Conservation (phyloP, 1,140 invertebrate genomes). For the Drosophila navojoa region DNA sequence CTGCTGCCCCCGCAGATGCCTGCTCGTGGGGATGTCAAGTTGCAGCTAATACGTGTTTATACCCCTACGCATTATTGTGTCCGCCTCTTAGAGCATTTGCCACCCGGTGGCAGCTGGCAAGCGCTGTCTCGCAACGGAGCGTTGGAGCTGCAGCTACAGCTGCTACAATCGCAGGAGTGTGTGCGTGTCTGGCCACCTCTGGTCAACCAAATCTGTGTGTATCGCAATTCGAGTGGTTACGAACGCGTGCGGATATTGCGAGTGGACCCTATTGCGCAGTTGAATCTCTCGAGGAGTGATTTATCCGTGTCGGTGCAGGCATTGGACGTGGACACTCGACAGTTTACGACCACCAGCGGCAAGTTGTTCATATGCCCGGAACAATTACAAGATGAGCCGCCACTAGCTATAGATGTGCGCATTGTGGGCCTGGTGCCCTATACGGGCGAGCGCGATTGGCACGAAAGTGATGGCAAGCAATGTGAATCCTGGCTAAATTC, state of each 20-base stretch:
- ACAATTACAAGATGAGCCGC: slow-evolving; percentile 3
- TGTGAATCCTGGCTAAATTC: slow-evolving; percentile 25
- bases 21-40: slow-evolving; percentile 36
- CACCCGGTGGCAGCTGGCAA: slow-evolving; percentile 24
- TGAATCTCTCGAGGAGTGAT: slow-evolving; percentile 24
- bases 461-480: not conserved
- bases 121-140: rapidly evolving
- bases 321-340: slow-evolving; percentile 52
- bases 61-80: slow-evolving; percentile 56
- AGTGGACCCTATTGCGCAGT: slow-evolving; percentile 37
- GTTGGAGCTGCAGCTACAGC: slow-evolving; percentile 29
- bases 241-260: slow-evolving; percentile 55
- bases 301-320: slow-evolving; percentile 46
- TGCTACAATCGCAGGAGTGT: slow-evolving; percentile 3
- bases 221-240: not conserved
- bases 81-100: slow-evolving; percentile 45
- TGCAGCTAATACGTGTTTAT: slow-evolving; percentile 43
- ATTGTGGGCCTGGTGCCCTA: slow-evolving; percentile 38
- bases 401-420: slow-evolving; percentile 43
- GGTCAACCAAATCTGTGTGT: slow-evolving; percentile 38
- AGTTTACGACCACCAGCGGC: slow-evolving; percentile 21
- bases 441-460: slow-evolving; percentile 35
- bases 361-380: slow-evolving; percentile 42
- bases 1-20: slow-evolving; percentile 7
- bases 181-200: slow-evolving; percentile 52